Percentiles rank a stretch among this genome's conserved stretches.
Evolutionary conservation across 2,113 vertebrate species (phyloP).

Genomic region (Gnathonemus longibarbis): DNA sequence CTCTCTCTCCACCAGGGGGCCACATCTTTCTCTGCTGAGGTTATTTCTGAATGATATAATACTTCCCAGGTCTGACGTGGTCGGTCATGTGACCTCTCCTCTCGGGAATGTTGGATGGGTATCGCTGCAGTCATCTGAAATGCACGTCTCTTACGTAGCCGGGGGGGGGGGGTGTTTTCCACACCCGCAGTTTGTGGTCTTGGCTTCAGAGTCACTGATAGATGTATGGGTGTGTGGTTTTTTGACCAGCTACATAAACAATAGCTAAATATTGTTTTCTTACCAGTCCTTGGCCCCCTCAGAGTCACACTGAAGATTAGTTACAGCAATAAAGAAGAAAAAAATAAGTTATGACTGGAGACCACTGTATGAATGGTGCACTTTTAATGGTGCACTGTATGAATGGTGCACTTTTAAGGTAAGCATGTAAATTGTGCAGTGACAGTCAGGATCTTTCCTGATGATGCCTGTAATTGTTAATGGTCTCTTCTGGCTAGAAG

Average conservation of each 20-base stretch:
- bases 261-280: neutral
- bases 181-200: neutral
- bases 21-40: neutral
- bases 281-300: neutral
- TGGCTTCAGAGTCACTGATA: neutral
- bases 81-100: neutral
- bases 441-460: neutral
- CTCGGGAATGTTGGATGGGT: neutral
- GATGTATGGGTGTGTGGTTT: neutral
- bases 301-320: neutral
- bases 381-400: neutral
- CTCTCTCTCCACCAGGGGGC: neutral
- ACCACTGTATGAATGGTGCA: neutral
- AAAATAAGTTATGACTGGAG: neutral
- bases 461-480: neutral
- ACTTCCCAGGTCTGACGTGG: neutral
- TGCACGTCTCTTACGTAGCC: neutral
- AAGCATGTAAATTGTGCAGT: neutral
- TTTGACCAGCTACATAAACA: neutral
- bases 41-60: neutral
- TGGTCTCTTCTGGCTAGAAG: neutral
- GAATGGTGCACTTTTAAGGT: neutral
- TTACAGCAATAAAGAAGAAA: neutral
- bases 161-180: neutral
- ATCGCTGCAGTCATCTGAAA: neutral